Conservation (phyloP, 2,797 vertebrate genomes). For the Hylomyscus alleni region DNA sequence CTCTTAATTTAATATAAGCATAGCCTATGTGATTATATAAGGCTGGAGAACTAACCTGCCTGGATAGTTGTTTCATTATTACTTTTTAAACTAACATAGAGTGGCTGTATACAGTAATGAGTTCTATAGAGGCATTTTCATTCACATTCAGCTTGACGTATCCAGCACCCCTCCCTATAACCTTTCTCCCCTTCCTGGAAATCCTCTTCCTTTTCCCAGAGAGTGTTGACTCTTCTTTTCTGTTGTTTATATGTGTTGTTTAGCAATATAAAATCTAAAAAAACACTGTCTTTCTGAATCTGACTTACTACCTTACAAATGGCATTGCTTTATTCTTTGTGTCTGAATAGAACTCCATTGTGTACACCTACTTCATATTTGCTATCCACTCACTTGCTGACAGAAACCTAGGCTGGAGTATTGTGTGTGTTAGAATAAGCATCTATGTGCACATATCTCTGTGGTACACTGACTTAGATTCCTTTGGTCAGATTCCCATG, state of each 20-base stretch:
- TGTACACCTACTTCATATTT: background rate
- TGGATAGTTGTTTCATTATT: background rate
- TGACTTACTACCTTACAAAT: background rate
- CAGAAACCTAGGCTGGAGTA: background rate
- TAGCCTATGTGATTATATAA: background rate
- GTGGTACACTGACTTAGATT: background rate
- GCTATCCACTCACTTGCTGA: background rate
- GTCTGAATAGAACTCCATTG: background rate
- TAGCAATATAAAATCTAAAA: background rate
- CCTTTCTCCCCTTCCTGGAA: background rate
- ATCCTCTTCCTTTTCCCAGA: background rate
- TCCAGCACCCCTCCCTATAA: background rate
- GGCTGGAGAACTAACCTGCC: background rate
- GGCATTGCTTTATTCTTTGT: background rate
- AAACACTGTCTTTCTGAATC: background rate
- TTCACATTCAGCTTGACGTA: background rate
- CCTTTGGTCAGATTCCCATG: background rate
- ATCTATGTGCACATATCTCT: background rate
- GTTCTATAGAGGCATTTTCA: background rate
- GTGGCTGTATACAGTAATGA: background rate
- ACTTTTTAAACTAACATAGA: background rate
- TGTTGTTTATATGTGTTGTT: background rate
- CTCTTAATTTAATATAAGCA: conserved; percentile 9
- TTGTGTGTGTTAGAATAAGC: background rate
- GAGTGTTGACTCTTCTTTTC: background rate